Evolutionary conservation across 2,113 vertebrate genomes (phyloP), one percentile per base, ranked within the genome.

Genomic region (Nothobranchius furzeri): DNA sequence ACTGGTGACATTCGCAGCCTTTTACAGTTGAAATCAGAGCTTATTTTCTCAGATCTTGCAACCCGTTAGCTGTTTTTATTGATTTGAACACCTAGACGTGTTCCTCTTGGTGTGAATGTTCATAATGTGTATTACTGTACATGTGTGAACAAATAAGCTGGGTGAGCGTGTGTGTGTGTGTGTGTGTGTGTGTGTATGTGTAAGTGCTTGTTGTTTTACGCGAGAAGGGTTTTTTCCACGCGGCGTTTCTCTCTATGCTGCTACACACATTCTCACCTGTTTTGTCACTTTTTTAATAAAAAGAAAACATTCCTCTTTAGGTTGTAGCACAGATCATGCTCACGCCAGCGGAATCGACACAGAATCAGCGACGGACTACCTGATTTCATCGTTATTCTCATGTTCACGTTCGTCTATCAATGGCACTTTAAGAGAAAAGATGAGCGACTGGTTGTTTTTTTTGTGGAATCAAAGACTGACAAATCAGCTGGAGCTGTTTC

Each of bases 11-110:
- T 69, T 69, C 37, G 70, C 58, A 54, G 71, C 75, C 68, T 78
- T 73, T 63, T 81, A 68, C 61, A 67, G 53, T 56, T 58, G 52
- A 61, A 35, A 48, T 12, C n/a, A 24, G 42, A 8, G 73, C 76
- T 75, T 81, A 67, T 75, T 77, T 83, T 80, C 78, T 79, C 76
- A 87, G 72, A 76, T 66, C 76, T 74, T 70, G 70, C 51, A 54
- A 24, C 64, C 68, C 60, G 49, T 76, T 70, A 57, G 71, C 59
- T 73, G 82, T 84, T 89, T 84, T 63, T 81, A 62, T 77, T 62
- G 72, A 62, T 85, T 78, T 69, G 59, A 65, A 70, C 68, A 66
- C 63, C 62, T 55, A 47, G 4, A 67, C 63, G 68, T 76, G 76
- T 68, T 30, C 81, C 47, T 78, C 60, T 75, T 37, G 66, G 74